Base-by-base conservation (phyloP, 1,140 invertebrate genomes). In the Drosophila aff. region DNA sequence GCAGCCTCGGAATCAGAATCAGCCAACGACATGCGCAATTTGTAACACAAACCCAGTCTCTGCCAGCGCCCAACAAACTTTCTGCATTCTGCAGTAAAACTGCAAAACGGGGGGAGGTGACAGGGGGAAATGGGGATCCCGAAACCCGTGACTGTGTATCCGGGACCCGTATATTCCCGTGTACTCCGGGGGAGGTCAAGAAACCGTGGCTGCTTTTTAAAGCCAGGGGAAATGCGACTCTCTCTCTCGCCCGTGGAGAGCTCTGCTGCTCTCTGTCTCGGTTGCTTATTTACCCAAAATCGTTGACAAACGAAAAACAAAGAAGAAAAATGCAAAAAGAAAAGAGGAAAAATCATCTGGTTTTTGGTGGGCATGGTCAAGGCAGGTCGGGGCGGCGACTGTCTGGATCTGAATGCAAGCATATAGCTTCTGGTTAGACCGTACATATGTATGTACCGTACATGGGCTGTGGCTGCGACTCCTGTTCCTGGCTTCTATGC, bases 11-110 rank as follows among this genome's bases (percentile, higher is more conserved):
- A 55, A 38, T 55, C 76, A 81, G 79, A 73, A 84, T 68, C 60
- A 76, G 66, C 61, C 66, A 82, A 85, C 91, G 91, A 87, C 91
- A 92, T 92, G 91, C 91, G 91, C 91, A 92, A 92, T 92, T 92
- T 92, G 91, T 92, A 92, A 92, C 91, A 92, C 87, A 92, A 87
- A 92, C 91, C 91, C 91, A 92, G 91, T 91, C 91, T 92, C 91
- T 92, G 84, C 64, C 64, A 66, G 81, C 85, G 79, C 85, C 85
- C 85, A 72, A 65, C 36, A 84, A 90, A 84, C 80, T 71, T 76
- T 81, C 55, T 69, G 75, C 69, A 73, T 60, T 73, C 69, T 73
- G 69, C 69, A 73, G 69, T 73, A 74, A 74, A 75, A 74, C 72
- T 75, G 68, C 68, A 53, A 38, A 62, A 4, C 36, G 21, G 44